Base-by-base conservation (phyloP, 2,797 vertebrate genomes). In the Semotilus atromaculatus region DNA sequence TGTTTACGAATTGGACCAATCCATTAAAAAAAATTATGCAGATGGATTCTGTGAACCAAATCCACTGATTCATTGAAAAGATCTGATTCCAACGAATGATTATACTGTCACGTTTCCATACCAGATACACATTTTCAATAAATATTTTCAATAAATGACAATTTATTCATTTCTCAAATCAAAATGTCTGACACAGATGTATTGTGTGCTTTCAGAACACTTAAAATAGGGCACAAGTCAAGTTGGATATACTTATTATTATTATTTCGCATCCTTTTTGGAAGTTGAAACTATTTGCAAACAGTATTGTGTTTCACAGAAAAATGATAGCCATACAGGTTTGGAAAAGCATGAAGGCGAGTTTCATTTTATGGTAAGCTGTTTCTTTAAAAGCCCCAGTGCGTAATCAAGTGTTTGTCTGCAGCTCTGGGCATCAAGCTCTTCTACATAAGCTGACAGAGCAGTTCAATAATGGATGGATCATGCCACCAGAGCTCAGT, bases 391-490 rank as follows among this genome's bases (percentile, higher is more conserved):
- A 67, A 43, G 31, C 60, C 10, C 40, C 34, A 38, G 62, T 36
- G 43, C 14, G 7, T 38, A 51, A 26, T 48, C 18, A 8, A 53
- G 76, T 85, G 72, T 51, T 9, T 81, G 68, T 73, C 38, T 26
- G n/a, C 80, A 36, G 74, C 36, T 34, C 31, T 66, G 36, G 70
- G n/a, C 74, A 78, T 78, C 43, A n/a, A 77, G 48, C 75, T 74
- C 51, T n/a, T 81, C 66, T 78, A 75, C 76, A 79, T 40, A 68
- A 84, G 80, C 81, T 80, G 43, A 78, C 81, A 29, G 76, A 78
- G 81, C 45, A 48, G 67, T 66, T 88, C 67, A 83, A 79, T 89
- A 86, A 89, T 87, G 75, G 70, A 89, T 86, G 72, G 40, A 72
- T 70, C 43, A 73, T 82, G 71, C 82, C 83, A 85, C 78, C n/a